phyloP scores from a whole-genome alignment of 2,888 invertebrate species.

The Leptopilina drosophilae region DNA sequence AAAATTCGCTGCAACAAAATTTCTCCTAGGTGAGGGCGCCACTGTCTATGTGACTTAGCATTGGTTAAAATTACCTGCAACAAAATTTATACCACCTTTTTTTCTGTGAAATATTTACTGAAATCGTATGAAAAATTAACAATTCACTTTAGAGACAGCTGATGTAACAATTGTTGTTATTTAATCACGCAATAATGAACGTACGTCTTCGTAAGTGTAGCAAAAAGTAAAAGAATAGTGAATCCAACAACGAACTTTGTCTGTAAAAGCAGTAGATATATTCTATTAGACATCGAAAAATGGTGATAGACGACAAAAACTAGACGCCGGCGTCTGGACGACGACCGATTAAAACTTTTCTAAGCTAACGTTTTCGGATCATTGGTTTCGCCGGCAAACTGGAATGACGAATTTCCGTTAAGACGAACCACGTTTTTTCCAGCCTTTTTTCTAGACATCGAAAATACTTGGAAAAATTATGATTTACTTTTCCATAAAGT shows the following conservation, averaged over 20 bases:
- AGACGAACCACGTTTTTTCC: conserved; percentile 43
- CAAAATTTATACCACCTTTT: too few relatives aligned
- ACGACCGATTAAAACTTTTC: conserved; percentile 73
- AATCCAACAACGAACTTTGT: background rate
- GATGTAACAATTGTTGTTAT: background rate
- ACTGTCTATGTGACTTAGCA: too few relatives aligned
- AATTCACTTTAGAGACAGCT: background rate
- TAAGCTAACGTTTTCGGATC: conserved; percentile 66
- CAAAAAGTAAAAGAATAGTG: conserved; percentile 6
- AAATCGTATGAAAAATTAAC: background rate
- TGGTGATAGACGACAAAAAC: conserved; percentile 46
- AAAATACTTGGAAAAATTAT: background rate
- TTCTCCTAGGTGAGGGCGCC: too few relatives aligned
- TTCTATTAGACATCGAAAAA: conserved; percentile 33
- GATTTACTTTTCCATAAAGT: too few relatives aligned
- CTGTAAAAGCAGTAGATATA: background rate
- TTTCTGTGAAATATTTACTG: background rate
- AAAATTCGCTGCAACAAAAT: too few relatives aligned
- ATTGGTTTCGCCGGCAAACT: conserved; percentile 65
- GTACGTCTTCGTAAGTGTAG: background rate
- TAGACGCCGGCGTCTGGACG: conserved; percentile 50
- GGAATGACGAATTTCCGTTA: conserved; percentile 68
- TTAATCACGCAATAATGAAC: background rate
- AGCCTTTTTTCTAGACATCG: conserved; percentile 41
- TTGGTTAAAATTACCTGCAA: too few relatives aligned